Evolutionary conservation across 1,140 invertebrate species (phyloP).

Genomic region (Theocolax elegans): DNA sequence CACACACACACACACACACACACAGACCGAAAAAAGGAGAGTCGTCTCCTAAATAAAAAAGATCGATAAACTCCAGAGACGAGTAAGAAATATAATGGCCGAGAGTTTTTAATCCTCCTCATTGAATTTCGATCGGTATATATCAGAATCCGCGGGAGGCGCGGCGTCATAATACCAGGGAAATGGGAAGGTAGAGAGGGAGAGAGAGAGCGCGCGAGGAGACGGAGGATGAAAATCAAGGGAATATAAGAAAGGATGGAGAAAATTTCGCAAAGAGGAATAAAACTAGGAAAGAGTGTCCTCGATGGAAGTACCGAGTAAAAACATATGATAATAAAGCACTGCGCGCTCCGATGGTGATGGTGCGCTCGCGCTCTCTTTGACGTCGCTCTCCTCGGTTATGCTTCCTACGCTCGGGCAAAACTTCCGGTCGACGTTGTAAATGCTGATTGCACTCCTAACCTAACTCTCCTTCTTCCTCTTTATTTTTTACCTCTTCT

Average conservation of each 20-base stretch:
- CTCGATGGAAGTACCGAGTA: slow-evolving; percentile 52
- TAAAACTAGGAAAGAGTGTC: slow-evolving; percentile 43
- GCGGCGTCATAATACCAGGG: too few species aligned
- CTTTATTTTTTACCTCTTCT: slow-evolving; percentile 21
- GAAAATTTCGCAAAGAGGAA: slow-evolving; percentile 21
- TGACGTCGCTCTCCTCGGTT: slow-evolving; percentile 35
- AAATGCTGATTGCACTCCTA: slow-evolving; percentile 60
- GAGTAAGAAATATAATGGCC: slow-evolving; percentile 20
- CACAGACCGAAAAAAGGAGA: slow-evolving; percentile 2
- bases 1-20: too few species aligned
- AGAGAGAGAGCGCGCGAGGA: background rate
- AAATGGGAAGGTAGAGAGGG: background rate
- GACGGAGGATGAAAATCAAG: background rate
- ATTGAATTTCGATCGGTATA: slow-evolving; percentile 4
- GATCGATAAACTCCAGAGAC: slow-evolving; percentile 22
- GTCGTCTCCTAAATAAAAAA: slow-evolving; percentile 4
- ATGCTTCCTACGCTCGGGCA: too few species aligned
- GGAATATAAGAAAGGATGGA: background rate
- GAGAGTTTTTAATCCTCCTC: background rate
- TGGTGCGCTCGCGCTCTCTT: slow-evolving; percentile 34
- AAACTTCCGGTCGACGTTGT: slow-evolving; percentile 58
- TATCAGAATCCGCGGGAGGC: background rate
- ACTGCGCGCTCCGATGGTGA: slow-evolving; percentile 46
- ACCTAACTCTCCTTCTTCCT: slow-evolving; percentile 42
- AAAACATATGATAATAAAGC: slow-evolving; percentile 63